Conservation (phyloP, 2,113 vertebrate species). For the Gorsachius goisagi region DNA sequence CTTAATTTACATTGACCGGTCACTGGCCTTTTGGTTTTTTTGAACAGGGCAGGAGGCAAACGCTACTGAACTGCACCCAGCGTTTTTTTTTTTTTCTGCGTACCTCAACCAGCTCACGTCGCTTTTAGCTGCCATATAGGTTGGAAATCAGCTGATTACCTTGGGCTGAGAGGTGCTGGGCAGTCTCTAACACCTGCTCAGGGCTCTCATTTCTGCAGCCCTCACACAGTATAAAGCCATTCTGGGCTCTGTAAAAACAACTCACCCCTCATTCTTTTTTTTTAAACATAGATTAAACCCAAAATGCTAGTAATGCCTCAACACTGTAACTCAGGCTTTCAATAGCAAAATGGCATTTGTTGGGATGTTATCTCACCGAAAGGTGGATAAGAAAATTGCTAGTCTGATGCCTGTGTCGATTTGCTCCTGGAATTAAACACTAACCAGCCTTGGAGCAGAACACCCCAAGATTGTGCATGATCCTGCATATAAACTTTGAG, state of each 20-base stretch:
- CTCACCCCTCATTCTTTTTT: neutral
- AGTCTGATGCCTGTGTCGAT: neutral
- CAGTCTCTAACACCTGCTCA: neutral
- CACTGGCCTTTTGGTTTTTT: neutral
- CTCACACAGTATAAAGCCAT: neutral
- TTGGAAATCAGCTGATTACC: neutral
- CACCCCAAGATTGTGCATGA: neutral
- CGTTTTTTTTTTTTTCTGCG: neutral
- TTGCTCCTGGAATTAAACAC: neutral
- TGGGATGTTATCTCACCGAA: neutral
- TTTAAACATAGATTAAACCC: neutral
- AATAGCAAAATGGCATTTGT: neutral
- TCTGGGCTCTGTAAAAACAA: neutral
- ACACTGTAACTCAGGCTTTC: neutral
- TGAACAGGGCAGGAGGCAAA: neutral
- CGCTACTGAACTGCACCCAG: neutral
- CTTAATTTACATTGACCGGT: neutral
- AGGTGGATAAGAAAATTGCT: neutral
- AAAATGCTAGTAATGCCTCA: neutral
- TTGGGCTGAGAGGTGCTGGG: neutral
- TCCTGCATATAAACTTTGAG: neutral
- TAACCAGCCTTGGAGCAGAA: neutral
- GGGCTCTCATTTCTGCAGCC: neutral
- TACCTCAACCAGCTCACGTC: fast-evolving
- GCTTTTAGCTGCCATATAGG: neutral